Evolutionary conservation across 2,888 invertebrate species (phyloP), one percentile per base, ranked within the genome.

Genomic region (Platycnemis pennipes): DNA sequence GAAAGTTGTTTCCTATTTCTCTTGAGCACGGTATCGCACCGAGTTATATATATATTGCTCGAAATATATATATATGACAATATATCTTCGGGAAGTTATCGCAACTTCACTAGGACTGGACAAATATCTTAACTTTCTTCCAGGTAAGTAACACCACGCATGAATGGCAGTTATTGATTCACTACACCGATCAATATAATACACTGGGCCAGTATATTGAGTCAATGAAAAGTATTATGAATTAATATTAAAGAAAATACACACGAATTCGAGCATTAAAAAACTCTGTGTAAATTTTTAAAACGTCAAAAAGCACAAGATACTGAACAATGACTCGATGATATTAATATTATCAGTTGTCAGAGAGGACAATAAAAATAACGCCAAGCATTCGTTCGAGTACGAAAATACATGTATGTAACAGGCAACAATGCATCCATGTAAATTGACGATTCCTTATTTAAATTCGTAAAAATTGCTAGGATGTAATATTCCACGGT

Each of bases 121-220:
- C 13, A 13, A 77, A 77, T 37, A 13, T 77, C n/a, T 5, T 77
- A 49, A 11, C 37, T 37, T 77, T 37, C 5, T 16, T 37, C 77
- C 77, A 37, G 37, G 77, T 77, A 77, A 37, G 77, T 77, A 77
- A 13, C 77, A 8, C 11, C 37, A 77, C 77, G 77, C 77, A 37
- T 77, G 77, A 77, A 77, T 77, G 77, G 77, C 77, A 77, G 77
- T 37, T 77, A 77, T 77, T 77, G 77, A 77, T 77, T 77, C 77
- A 77, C 77, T 77, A 77, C 77, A 77, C 77, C 37, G 37, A 77
- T 77, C 77, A 77, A 77, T 77, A 77, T 77, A 77, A 77, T 77
- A 77, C 77, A 77, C 77, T 77, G 77, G 5, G 77, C 37, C 2
- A 77, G 77, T 31, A 77, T 77, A 37, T 77, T 77, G 77, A 77